Conservation (phyloP, 2,113 vertebrate species). For the Xenopus tropicalis region DNA sequence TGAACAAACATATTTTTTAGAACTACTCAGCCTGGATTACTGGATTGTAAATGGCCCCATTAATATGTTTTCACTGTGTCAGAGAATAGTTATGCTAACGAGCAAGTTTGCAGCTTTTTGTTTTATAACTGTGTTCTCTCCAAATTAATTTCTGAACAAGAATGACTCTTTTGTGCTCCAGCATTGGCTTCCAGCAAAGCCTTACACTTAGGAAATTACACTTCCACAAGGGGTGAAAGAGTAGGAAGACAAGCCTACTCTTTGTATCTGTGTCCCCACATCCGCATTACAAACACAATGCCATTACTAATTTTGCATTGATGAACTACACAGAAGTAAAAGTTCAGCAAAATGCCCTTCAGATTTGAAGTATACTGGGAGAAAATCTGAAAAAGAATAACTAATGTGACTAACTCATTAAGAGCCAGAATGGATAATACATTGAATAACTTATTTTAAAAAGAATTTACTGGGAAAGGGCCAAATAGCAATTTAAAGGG, state of each 20-base stretch:
- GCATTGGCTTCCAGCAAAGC: conserved; percentile 27
- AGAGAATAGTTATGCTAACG: conserved; percentile 30
- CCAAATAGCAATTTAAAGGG: no score
- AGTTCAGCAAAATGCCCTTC: neutral
- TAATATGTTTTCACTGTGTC: conserved; percentile 26
- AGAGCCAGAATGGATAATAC: neutral
- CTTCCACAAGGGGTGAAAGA: conserved; percentile 16
- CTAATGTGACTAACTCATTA: neutral
- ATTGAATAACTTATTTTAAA: neutral
- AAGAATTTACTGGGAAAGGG: no score
- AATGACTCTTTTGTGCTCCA: conserved; percentile 33
- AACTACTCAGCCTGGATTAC: conserved; percentile 38
- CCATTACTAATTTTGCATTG: conserved; percentile 3
- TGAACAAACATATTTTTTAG: conserved; percentile 3
- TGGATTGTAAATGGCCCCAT: conserved; percentile 33
- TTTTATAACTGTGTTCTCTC: conserved; percentile 27
- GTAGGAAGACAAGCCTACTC: conserved; percentile 21
- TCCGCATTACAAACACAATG: conserved; percentile 19
- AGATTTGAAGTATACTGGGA: neutral
- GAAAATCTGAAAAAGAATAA: neutral
- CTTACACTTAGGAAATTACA: conserved; percentile 31
- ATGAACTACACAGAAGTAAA: conserved; percentile 8
- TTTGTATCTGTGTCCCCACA: conserved; percentile 14
- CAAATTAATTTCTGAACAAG: conserved; percentile 29
- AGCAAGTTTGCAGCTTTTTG: conserved; percentile 20